Percentiles rank a stretch among this genome's conserved stretches.
Evolutionary conservation across 1,140 invertebrate genomes (phyloP).

Genomic region (Cotesia chilonis): DNA sequence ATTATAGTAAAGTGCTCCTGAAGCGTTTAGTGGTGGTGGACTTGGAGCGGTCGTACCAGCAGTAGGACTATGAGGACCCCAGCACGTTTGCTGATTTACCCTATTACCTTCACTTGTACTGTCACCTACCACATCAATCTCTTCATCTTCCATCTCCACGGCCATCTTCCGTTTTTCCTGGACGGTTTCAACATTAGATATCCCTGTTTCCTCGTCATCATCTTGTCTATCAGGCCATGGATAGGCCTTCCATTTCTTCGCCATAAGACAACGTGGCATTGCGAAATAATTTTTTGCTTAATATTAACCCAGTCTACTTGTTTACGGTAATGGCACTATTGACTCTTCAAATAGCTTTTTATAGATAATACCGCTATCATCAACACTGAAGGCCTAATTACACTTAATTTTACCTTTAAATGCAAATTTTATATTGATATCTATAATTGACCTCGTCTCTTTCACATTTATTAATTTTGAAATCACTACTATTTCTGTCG

Average conservation of each 20-base stretch:
- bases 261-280: conserved; percentile 89
- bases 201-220: conserved; percentile 60
- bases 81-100: conserved; percentile 66
- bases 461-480: conserved; percentile 45
- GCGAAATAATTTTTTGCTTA: not conserved
- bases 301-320: not conserved
- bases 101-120: conserved; percentile 41
- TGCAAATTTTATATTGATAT: conserved; percentile 13
- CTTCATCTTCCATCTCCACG: conserved; percentile 76
- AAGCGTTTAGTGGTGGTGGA: conserved; percentile 71
- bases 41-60: conserved; percentile 78
- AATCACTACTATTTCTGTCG: conserved; percentile 42
- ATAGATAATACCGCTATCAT: conserved; percentile 17
- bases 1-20: conserved; percentile 72
- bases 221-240: conserved; percentile 75
- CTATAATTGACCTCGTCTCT: conserved; percentile 41
- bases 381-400: conserved; percentile 18
- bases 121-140: conserved; percentile 82
- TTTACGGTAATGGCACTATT: not conserved
- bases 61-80: conserved; percentile 77
- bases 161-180: conserved; percentile 42
- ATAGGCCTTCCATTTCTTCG: conserved; percentile 90
- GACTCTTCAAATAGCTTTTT: conserved; percentile 5
- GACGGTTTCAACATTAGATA: conserved; percentile 34
- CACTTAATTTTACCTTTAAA: conserved; percentile 23